Percentiles rank a stretch among this genome's conserved stretches.
Evolutionary conservation across 2,797 vertebrate genomes (phyloP).

Genomic region (Selene dorsalis): DNA sequence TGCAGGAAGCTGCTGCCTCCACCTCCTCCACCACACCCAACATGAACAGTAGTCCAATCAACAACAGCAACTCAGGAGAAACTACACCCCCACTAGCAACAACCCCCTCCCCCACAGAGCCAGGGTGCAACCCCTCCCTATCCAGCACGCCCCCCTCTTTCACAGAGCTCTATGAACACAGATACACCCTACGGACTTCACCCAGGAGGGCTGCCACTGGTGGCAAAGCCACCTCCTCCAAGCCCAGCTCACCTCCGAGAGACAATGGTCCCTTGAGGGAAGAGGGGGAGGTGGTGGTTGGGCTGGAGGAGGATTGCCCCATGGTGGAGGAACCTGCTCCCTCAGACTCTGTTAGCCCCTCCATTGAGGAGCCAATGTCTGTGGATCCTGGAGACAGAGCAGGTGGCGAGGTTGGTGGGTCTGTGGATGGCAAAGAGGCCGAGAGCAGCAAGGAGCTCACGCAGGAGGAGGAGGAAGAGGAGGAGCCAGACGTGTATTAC

Average conservation of each 20-base stretch:
- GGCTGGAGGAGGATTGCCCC: conserved; percentile 77
- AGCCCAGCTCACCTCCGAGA: conserved; percentile 88
- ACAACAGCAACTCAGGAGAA: conserved; percentile 90
- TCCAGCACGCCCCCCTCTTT: conserved; percentile 86
- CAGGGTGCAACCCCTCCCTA: conserved; percentile 71
- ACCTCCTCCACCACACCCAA: conserved; percentile 53
- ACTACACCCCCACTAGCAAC: conserved; percentile 79
- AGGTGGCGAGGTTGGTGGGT: conserved; percentile 74
- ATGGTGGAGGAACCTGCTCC: conserved; percentile 63
- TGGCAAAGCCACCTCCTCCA: conserved; percentile 88
- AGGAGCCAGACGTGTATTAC: conserved; percentile 99
- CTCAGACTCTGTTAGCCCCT: conserved; percentile 58
- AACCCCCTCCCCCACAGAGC: conserved; percentile 76
- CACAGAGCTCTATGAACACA: conserved; percentile 95
- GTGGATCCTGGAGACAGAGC: conserved; percentile 80
- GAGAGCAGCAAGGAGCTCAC: conserved; percentile 89
- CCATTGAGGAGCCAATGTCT: conserved; percentile 66
- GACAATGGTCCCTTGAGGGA: conserved; percentile 92
- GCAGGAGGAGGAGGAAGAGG: conserved; percentile 90
- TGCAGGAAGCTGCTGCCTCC: conserved; percentile 63
- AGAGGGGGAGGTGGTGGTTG: conserved; percentile 82
- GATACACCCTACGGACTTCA: conserved; percentile 96
- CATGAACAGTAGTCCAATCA: conserved; percentile 76
- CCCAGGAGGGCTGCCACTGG: conserved; percentile 88
- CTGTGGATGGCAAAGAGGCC: conserved; percentile 74